These are phyloP conservation scores for Chrysocyon brachyurus DNA, from an alignment of 2,797 vertebrate species.

Conservation along the genomic window DNA sequence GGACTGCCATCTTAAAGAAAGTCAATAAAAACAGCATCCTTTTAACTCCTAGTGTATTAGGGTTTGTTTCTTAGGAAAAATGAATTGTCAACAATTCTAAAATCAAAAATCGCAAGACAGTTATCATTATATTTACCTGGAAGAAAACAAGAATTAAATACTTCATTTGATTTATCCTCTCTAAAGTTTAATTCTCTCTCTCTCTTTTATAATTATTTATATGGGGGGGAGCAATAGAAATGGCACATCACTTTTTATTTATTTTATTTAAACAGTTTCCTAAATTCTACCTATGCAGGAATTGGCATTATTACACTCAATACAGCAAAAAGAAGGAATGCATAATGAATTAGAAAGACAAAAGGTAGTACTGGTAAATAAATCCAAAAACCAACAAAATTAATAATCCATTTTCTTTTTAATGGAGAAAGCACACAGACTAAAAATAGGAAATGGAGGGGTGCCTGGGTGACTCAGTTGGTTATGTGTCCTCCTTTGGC, in stretches of 20 bases:
- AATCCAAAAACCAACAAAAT: background rate
- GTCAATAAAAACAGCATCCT: background rate
- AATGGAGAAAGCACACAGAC: background rate
- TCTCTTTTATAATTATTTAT: background rate
- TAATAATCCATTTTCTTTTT: conserved; percentile 14
- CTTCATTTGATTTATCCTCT: background rate
- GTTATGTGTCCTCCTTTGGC: too few species aligned
- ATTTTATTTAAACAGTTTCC: conserved; percentile 16
- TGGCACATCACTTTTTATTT: background rate
- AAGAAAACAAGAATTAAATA: conserved; percentile 37
- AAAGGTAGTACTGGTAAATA: background rate
- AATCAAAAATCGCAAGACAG: conserved; percentile 1
- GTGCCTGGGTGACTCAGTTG: too few species aligned
- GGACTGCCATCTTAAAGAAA: conserved; percentile 16
- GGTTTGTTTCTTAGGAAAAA: conserved; percentile 43
- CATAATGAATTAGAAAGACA: conserved; percentile 13
- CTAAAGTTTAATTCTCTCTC: background rate
- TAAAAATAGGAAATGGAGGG: conserved; percentile 18
- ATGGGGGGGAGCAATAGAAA: background rate
- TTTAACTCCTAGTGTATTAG: background rate
- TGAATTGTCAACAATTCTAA: conserved; percentile 1
- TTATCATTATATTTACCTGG: background rate
- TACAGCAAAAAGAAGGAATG: background rate
- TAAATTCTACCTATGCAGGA: background rate
- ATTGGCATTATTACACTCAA: background rate